These are phyloP conservation scores for Agrochola macilenta DNA, from an alignment of 2,888 invertebrate genomes.

Conservation along the genomic window DNA sequence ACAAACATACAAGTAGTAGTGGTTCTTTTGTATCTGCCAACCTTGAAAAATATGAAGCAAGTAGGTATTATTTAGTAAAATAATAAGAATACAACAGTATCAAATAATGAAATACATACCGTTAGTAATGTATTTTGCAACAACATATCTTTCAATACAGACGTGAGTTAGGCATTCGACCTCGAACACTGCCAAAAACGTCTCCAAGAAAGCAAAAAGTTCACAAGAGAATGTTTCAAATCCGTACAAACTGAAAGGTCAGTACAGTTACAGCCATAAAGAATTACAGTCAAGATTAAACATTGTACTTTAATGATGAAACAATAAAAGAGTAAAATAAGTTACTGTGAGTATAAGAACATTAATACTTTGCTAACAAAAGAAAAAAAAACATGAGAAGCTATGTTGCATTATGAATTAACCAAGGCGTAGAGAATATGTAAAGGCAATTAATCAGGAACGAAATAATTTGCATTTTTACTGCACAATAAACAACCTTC, in stretches of 20 bases:
- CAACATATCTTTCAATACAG: constrained; percentile 87
- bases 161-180: constrained; percentile 85
- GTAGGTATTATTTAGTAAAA: constrained; percentile 16
- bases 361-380: constrained; percentile 13
- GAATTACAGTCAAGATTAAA: background rate
- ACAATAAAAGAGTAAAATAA: background rate
- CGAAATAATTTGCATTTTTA: constrained; percentile 24
- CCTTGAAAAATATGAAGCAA: constrained; percentile 74
- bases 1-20: constrained; percentile 78
- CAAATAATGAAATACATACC: constrained; percentile 75
- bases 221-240: constrained; percentile 79
- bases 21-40: constrained; percentile 78
- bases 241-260: constrained; percentile 72
- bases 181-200: constrained; percentile 86
- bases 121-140: constrained; percentile 81
- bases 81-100: constrained; percentile 30
- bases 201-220: constrained; percentile 81
- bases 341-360: background rate
- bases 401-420: constrained; percentile 7
- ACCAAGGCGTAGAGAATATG: background rate
- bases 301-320: background rate
- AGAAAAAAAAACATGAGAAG: background rate
- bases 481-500: constrained; percentile 28
- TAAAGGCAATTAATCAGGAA: constrained; percentile 11
- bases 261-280: constrained; percentile 29